phyloP scores from a whole-genome alignment of 2,113 vertebrate genomes.

The Pardalotus punctatus region DNA sequence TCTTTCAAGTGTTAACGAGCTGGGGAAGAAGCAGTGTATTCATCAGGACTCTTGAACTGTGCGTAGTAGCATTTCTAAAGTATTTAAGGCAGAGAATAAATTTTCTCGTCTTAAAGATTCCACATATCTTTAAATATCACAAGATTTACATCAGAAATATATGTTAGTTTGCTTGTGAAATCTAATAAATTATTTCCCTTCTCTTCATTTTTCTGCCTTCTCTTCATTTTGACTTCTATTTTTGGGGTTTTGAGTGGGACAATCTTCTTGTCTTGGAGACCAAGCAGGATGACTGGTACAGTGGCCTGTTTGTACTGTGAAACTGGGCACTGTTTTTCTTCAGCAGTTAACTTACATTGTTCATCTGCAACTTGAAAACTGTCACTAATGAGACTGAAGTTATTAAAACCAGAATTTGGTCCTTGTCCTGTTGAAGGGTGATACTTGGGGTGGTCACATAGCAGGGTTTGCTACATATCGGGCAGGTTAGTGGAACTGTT shows the following conservation, averaged over 20 bases:
- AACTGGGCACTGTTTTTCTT: not conserved
- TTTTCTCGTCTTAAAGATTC: not conserved
- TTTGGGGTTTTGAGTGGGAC: not conserved
- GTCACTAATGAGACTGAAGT: not conserved
- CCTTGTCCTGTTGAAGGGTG: not conserved
- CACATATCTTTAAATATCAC: constrained; percentile 25
- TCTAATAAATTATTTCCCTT: constrained; percentile 76
- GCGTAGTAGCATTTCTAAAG: constrained; percentile 67
- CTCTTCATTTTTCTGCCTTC: not conserved
- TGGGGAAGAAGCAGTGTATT: constrained; percentile 56
- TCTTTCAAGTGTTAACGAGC: constrained; percentile 61
- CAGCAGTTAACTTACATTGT: not conserved
- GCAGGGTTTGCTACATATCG: not conserved
- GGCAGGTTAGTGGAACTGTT: not conserved
- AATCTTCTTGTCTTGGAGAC: not conserved
- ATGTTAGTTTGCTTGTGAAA: constrained; percentile 33
- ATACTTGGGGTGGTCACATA: not conserved
- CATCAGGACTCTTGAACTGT: constrained; percentile 68
- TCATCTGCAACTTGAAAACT: not conserved
- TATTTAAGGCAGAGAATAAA: constrained; percentile 50
- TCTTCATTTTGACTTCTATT: not conserved
- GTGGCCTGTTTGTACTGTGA: not conserved
- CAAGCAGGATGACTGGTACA: not conserved
- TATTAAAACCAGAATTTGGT: not conserved
- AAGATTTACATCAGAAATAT: not conserved